Percentiles rank a stretch among this genome's conserved stretches.
Evolutionary conservation across 1,140 invertebrate genomes (phyloP).

Genomic region (Macrocentrus cingulum): DNA sequence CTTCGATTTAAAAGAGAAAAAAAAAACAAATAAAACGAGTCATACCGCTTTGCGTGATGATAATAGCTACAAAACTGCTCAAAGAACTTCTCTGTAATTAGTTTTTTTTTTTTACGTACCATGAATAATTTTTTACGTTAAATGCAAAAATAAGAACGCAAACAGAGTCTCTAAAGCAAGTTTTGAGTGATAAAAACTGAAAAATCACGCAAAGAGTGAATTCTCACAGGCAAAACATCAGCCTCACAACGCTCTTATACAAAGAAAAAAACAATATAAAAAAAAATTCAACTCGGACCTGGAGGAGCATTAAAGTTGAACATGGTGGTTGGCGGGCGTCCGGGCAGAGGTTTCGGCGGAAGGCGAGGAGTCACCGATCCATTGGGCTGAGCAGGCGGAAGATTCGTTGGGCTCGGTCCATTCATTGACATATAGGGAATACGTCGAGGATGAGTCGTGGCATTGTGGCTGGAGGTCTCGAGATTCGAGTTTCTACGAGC

Average conservation of each 20-base stretch:
- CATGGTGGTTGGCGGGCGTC: slow-evolving; percentile 54
- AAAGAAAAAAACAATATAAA: too few relatives aligned
- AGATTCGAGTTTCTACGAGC: slow-evolving; percentile 56
- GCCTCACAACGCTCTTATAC: too few relatives aligned
- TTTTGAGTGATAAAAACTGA: too few relatives aligned
- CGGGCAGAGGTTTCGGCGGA: slow-evolving; percentile 56
- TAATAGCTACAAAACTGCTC: too few relatives aligned
- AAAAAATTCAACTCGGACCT: slow-evolving; percentile 52
- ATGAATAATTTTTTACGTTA: too few relatives aligned
- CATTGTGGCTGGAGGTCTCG: slow-evolving; percentile 43
- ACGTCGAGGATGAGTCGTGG: slow-evolving; percentile 45
- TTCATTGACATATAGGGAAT: slow-evolving; percentile 58
- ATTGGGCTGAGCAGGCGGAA: slow-evolving; percentile 54
- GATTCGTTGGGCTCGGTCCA: slow-evolving; percentile 53
- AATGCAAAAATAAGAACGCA: too few relatives aligned
- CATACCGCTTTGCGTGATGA: too few relatives aligned
- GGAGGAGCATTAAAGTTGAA: slow-evolving; percentile 55
- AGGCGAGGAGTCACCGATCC: slow-evolving; percentile 56
- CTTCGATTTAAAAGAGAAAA: slow-evolving; percentile 8
- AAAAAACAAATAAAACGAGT: slow-evolving; percentile 20
- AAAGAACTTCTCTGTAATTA: too few relatives aligned
- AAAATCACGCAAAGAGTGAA: too few relatives aligned
- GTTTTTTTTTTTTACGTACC: too few relatives aligned
- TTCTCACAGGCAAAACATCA: too few relatives aligned
- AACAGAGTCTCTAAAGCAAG: too few relatives aligned